Evolutionary conservation across 2,113 vertebrate genomes (phyloP).

Genomic region (Salvelinus sp.): DNA sequence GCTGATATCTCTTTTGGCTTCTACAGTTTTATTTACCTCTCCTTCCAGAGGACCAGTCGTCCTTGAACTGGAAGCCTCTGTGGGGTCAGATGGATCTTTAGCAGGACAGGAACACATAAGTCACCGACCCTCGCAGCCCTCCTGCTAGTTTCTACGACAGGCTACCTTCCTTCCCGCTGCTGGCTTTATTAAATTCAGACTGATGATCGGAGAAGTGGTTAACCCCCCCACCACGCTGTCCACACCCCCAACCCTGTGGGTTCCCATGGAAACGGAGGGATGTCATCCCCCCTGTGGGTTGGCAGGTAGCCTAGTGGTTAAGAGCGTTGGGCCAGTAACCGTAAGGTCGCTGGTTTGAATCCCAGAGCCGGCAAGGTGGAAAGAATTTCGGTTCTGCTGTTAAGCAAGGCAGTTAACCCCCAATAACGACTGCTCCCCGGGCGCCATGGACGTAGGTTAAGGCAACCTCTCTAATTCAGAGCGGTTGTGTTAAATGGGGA

Average conservation of each 20-base stretch:
- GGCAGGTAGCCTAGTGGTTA: too few relatives aligned
- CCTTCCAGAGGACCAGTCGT: constrained; percentile 33
- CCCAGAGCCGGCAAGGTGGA: too few relatives aligned
- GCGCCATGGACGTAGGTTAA: too few relatives aligned
- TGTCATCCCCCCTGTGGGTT: too few relatives aligned
- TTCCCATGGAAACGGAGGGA: constrained; percentile 57
- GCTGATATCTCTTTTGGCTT: constrained; percentile 36
- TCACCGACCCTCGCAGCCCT: constrained; percentile 32
- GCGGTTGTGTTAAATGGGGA: too few relatives aligned
- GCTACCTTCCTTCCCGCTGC: background rate
- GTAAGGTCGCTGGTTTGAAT: too few relatives aligned
- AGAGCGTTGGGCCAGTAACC: too few relatives aligned
- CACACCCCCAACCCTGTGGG: constrained; percentile 3
- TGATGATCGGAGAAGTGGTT: constrained; percentile 38
- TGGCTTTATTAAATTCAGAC: constrained; percentile 68
- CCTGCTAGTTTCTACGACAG: background rate
- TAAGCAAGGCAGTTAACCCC: too few relatives aligned
- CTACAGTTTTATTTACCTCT: constrained; percentile 33
- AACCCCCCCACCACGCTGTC: constrained; percentile 1
- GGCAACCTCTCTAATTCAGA: too few relatives aligned
- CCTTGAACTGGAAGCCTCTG: constrained; percentile 62
- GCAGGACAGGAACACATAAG: constrained; percentile 56
- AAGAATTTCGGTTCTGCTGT: too few relatives aligned
- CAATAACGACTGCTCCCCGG: too few relatives aligned
- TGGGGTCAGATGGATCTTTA: constrained; percentile 55